phyloP scores from a whole-genome alignment of 1,140 invertebrate species.

The Macrosteles quadrilineatus region DNA sequence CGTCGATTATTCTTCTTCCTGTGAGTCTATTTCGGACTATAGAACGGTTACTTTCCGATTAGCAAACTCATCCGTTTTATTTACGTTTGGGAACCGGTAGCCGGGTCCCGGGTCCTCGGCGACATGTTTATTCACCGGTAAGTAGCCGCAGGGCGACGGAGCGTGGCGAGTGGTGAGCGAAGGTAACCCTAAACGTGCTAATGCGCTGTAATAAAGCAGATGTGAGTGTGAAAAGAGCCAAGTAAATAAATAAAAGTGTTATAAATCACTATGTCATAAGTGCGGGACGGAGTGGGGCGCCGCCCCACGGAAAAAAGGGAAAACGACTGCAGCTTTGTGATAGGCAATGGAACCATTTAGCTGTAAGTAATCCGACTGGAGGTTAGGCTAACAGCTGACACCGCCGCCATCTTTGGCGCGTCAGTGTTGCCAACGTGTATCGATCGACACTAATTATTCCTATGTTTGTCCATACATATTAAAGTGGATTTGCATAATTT shows the following conservation, averaged over 20 bases:
- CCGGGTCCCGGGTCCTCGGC: no score
- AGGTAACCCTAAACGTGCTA: conserved; percentile 22
- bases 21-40: no score
- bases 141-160: no score
- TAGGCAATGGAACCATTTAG: conserved; percentile 18
- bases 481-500: conserved; percentile 23
- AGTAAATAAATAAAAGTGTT: conserved; percentile 27
- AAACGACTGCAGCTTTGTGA: conserved; percentile 14
- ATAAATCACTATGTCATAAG: conserved; percentile 27
- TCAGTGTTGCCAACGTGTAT: conserved; percentile 26
- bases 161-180: no score
- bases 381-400: conserved; percentile 25
- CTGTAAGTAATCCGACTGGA: conserved; percentile 25
- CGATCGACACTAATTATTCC: conserved; percentile 14
- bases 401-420: conserved; percentile 6
- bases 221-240: conserved; percentile 24
- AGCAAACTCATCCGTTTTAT: no score
- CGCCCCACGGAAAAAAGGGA: conserved; percentile 10
- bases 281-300: conserved; percentile 11
- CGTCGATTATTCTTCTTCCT: no score
- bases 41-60: no score
- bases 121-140: no score
- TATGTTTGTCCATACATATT: conserved; percentile 26
- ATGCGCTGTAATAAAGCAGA: conserved; percentile 18
- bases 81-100: no score